A percentile compares a stretch with the other conserved stretches of the same genome.
These are phyloP conservation scores for Cryptops parisi DNA, from an alignment of 2,888 invertebrate genomes.

Conservation along the genomic window DNA sequence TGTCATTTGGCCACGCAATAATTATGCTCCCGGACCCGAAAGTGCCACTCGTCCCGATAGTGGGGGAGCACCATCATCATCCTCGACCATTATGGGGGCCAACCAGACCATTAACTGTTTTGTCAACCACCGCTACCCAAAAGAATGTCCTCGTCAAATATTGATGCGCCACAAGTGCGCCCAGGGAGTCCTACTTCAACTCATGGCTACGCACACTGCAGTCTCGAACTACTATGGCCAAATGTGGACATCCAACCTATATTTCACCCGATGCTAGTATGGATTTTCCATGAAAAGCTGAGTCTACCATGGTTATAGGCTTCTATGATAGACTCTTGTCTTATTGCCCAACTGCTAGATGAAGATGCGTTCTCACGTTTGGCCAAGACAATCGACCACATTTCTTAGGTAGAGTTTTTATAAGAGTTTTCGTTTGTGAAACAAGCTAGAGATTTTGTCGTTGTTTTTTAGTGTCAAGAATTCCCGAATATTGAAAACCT, in stretches of 20 bases:
- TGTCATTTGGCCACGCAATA: constrained; percentile 13
- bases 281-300: background rate
- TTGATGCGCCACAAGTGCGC: background rate
- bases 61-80: constrained; percentile 1
- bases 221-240: no score
- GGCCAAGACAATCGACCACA: no score
- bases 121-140: constrained; percentile 12
- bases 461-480: no score
- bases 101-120: constrained; percentile 11
- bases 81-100: constrained; percentile 9
- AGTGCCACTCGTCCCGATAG: constrained; percentile 10
- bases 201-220: no score
- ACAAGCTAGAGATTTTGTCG: no score
- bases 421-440: no score
- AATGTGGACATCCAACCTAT: background rate
- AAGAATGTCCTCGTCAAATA: constrained; percentile 1
- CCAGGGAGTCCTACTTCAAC: background rate
- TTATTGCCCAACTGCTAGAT: no score
- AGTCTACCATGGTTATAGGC: no score
- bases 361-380: no score
- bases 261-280: constrained; percentile 1
- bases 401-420: no score
- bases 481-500: no score
- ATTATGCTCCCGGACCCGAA: constrained; percentile 11
- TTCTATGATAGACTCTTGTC: no score